Percentiles rank a stretch among this genome's conserved stretches.
Evolutionary conservation across 2,797 vertebrate species (phyloP).

Genomic region (Anomalospiza imberbis): DNA sequence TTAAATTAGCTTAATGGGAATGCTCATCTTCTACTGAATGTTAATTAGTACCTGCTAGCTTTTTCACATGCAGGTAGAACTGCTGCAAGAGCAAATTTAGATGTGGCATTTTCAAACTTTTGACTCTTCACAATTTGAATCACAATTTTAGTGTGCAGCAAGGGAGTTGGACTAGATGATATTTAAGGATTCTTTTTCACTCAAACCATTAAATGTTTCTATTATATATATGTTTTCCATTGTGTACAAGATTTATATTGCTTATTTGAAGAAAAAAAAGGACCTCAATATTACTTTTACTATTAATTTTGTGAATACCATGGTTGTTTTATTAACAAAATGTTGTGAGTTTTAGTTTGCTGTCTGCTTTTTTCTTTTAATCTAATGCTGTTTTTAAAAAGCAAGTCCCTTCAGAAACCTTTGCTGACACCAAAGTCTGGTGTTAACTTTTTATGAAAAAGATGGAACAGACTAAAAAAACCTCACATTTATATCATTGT

Average conservation of each 20-base stretch:
- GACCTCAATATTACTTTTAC: not conserved
- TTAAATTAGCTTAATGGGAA: not conserved
- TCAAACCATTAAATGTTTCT: not conserved
- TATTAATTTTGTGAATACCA: not conserved
- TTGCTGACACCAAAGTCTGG: not conserved
- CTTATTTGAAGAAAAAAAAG: not conserved
- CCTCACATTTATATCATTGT: not conserved
- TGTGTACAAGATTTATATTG: not conserved
- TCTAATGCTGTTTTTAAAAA: not conserved
- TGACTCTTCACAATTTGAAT: not conserved
- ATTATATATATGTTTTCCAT: not conserved
- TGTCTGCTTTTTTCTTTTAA: not conserved
- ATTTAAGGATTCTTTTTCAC: not conserved
- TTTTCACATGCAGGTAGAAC: not conserved
- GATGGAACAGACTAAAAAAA: not conserved
- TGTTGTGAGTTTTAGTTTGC: not conserved
- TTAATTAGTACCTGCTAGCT: not conserved
- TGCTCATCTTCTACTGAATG: not conserved
- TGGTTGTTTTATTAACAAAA: not conserved
- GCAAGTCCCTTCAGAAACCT: not conserved
- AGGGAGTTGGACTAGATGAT: not conserved
- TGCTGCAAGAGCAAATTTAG: not conserved
- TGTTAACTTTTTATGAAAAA: not conserved
- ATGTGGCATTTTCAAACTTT: not conserved
- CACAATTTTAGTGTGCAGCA: rapidly evolving